A percentile compares a stretch with the other conserved stretches of the same genome.
These are phyloP conservation scores for Drosophila yakuba DNA, from an alignment of 1,140 invertebrate genomes.

Conservation along the genomic window DNA sequence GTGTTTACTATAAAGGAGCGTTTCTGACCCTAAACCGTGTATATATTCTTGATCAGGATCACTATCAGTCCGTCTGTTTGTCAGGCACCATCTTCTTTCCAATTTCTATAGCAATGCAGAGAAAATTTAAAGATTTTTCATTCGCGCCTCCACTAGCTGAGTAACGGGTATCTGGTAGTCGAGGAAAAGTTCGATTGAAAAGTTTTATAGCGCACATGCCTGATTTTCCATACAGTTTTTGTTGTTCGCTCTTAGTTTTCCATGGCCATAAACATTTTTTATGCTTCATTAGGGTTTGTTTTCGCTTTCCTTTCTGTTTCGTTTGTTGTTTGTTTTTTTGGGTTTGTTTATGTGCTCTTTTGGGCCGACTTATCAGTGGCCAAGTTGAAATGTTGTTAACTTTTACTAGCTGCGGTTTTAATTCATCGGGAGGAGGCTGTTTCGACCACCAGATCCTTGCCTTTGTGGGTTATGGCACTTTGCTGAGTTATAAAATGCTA, in stretches of 20 bases:
- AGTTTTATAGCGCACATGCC: too few relatives aligned
- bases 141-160: too few relatives aligned
- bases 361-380: constrained; percentile 46
- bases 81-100: too few relatives aligned
- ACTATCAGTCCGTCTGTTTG: too few relatives aligned
- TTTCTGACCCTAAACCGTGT: too few relatives aligned
- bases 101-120: too few relatives aligned
- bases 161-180: too few relatives aligned
- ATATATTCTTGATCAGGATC: too few relatives aligned
- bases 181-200: too few relatives aligned
- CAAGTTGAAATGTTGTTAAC: constrained; percentile 54
- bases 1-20: too few relatives aligned
- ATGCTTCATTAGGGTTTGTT: constrained; percentile 61
- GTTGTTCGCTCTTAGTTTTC: constrained; percentile 60
- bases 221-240: constrained; percentile 47
- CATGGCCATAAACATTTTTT: constrained; percentile 63
- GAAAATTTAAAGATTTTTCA: too few relatives aligned
- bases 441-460: constrained; percentile 7
- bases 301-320: constrained; percentile 16
- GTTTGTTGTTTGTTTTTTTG: constrained; percentile 22
- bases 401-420: constrained; percentile 74
- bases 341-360: constrained; percentile 18
- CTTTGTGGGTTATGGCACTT: constrained; percentile 68
- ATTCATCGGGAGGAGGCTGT: constrained; percentile 61
- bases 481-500: constrained; percentile 77